Conservation (phyloP, 2,113 vertebrate species). For the Sinosuthora webbiana region DNA sequence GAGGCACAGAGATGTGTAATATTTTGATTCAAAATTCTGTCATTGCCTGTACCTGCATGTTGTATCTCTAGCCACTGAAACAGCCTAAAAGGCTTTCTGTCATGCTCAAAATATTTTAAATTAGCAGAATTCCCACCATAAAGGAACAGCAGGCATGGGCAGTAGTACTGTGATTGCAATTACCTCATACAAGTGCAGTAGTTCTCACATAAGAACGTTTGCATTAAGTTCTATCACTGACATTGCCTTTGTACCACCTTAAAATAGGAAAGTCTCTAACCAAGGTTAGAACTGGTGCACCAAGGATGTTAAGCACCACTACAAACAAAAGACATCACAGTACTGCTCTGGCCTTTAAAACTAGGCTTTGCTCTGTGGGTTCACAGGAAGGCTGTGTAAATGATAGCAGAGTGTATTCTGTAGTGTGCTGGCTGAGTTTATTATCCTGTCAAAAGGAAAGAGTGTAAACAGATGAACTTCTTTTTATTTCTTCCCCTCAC, state of each 20-base stretch:
- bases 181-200: background rate
- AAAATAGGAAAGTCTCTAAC: background rate
- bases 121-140: background rate
- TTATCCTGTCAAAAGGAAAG: background rate
- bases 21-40: background rate
- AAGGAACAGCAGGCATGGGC: fast-evolving
- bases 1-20: background rate
- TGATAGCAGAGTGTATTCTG: background rate
- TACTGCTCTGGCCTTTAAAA: background rate
- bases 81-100: background rate
- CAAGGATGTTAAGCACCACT: background rate
- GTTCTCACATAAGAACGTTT: background rate
- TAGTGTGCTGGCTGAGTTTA: background rate
- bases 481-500: background rate
- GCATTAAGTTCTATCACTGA: background rate
- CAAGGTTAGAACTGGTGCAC: background rate
- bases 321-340: background rate
- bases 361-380: background rate
- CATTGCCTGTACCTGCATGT: background rate
- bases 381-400: background rate
- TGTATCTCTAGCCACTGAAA: background rate
- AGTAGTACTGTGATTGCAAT: fast-evolving
- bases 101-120: background rate
- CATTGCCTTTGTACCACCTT: background rate
- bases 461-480: background rate